Evolutionary conservation across 2,113 vertebrate genomes (phyloP).

Genomic region (Myrmophylax atrothorax): DNA sequence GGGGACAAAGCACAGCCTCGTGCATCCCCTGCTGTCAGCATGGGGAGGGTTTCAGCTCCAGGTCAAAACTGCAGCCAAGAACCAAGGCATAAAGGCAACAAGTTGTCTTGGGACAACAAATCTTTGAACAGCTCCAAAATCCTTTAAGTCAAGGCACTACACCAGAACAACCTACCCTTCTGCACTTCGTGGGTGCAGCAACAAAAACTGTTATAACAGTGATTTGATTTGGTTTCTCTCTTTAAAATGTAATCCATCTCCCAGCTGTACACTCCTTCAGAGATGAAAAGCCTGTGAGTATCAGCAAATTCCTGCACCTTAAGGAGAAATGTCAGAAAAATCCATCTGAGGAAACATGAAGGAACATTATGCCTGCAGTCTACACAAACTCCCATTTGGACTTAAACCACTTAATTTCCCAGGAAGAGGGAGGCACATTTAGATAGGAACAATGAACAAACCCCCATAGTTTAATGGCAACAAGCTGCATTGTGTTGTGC

Average conservation of each 20-base stretch:
- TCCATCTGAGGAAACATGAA: background rate
- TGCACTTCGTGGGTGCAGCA: background rate
- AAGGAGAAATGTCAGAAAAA: background rate
- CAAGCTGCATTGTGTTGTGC: background rate
- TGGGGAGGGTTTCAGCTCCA: background rate
- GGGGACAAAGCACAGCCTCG: background rate
- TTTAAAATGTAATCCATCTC: too few relatives aligned
- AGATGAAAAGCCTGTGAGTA: background rate
- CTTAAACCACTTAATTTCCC: background rate
- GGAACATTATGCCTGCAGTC: background rate
- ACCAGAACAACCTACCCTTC: background rate
- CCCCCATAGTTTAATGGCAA: background rate
- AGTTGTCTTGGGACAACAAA: background rate
- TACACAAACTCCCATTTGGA: background rate
- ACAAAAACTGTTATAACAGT: background rate
- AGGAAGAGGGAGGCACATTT: background rate
- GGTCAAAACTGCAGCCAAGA: background rate
- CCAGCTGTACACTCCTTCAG: background rate
- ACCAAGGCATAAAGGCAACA: accelerated
- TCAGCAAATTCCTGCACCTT: background rate
- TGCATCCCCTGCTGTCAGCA: background rate
- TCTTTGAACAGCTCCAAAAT: background rate
- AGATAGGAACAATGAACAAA: background rate
- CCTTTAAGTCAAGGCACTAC: background rate
- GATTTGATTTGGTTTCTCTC: background rate